Conservation (phyloP, 2,113 vertebrate species). For the Xyliphius kryptos region DNA sequence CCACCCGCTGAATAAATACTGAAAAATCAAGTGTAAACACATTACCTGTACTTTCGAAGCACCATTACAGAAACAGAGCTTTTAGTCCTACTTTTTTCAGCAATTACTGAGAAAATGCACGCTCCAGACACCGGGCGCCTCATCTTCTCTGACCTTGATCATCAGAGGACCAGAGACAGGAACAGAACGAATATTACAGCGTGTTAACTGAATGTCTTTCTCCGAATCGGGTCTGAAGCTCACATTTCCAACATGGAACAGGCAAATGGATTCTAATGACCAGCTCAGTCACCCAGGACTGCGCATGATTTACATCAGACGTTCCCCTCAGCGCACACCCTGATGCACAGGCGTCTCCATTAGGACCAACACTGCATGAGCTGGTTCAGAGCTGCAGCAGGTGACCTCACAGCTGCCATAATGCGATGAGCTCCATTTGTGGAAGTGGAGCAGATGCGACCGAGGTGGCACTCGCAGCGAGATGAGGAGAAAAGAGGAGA, state of each 20-base stretch:
- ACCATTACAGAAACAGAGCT: not conserved
- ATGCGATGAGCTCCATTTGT: conserved; percentile 28
- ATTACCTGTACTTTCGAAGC: not conserved
- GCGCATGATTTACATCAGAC: not conserved
- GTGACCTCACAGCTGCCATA: conserved; percentile 7
- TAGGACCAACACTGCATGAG: conserved; percentile 20
- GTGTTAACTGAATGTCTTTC: conserved; percentile 30
- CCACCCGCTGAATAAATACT: not conserved
- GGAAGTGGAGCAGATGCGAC: conserved; percentile 2
- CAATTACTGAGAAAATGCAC: conserved; percentile 7
- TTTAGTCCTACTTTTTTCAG: conserved; percentile 11
- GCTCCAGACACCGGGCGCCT: conserved; percentile 28
- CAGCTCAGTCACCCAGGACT: conserved; percentile 20
- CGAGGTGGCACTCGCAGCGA: not conserved
- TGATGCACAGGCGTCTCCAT: conserved; percentile 40
- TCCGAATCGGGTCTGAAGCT: conserved; percentile 21
- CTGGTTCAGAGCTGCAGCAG: not conserved
- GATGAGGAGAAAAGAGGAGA: conserved; percentile 19
- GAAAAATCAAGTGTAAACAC: conserved; percentile 8
- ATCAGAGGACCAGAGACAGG: conserved; percentile 17
- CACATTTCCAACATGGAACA: conserved; percentile 33
- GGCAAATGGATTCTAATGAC: conserved; percentile 55
- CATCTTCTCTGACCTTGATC: conserved; percentile 45
- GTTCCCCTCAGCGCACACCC: not conserved
- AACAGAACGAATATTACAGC: conserved; percentile 11